Conservation (phyloP, 2,888 invertebrate genomes). For the Schizotus pectinicornis region DNA sequence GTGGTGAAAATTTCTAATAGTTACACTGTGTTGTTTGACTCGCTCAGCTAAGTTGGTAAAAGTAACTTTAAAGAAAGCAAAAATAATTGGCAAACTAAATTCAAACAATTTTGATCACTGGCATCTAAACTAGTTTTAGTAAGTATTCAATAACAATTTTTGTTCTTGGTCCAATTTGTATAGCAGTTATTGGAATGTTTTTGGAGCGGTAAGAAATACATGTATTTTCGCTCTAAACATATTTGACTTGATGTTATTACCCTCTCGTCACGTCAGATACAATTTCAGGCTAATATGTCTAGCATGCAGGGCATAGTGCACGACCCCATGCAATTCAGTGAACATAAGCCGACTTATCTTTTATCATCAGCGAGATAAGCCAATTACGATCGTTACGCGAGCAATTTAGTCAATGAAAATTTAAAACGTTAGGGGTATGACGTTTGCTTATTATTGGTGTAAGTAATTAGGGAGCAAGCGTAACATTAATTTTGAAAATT, state of each 20-base stretch:
- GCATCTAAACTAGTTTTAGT: too few species aligned
- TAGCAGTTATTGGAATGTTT: not conserved
- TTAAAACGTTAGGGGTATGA: slow-evolving; percentile 10
- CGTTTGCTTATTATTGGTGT: too few species aligned
- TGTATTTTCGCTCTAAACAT: slow-evolving; percentile 33
- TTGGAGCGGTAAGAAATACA: slow-evolving; percentile 34
- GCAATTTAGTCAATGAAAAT: slow-evolving; percentile 23
- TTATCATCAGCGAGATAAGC: slow-evolving; percentile 40
- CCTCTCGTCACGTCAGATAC: slow-evolving; percentile 43
- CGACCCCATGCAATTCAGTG: slow-evolving; percentile 19
- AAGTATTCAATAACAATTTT: too few species aligned
- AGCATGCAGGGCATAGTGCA: slow-evolving; percentile 23
- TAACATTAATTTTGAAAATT: too few species aligned
- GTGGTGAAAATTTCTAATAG: too few species aligned
- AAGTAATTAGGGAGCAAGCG: too few species aligned
- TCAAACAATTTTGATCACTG: too few species aligned
- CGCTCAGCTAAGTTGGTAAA: too few species aligned
- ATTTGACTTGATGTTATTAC: slow-evolving; percentile 39
- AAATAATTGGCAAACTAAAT: too few species aligned
- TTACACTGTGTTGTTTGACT: too few species aligned
- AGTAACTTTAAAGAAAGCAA: too few species aligned
- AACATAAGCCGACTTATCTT: slow-evolving; percentile 42
- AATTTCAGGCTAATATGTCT: slow-evolving; percentile 51
- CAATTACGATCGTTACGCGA: slow-evolving; percentile 37
- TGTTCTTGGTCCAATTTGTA: too few species aligned